Evolutionary conservation across 2,113 vertebrate genomes (phyloP), one percentile per base, ranked within the genome.

Genomic region (Nyctereutes procyonoides): DNA sequence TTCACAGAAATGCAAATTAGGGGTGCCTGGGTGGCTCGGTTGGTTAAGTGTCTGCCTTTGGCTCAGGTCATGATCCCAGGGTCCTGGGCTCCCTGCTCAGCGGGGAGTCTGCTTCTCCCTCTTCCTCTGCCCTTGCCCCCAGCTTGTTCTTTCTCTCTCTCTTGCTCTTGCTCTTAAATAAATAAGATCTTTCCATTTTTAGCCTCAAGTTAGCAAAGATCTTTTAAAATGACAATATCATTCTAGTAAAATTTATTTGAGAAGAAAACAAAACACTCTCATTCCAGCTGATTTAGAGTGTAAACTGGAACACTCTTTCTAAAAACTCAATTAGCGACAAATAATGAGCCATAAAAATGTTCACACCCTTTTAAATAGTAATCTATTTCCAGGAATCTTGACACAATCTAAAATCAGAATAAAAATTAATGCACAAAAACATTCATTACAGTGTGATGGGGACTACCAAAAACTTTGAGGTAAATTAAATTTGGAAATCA

Each of bases 291-390:
- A 80, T 77, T 92, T 97, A 90, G 73, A 60, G 94, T 96, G 35
- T 74, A 77, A 97, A 93, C 7, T 95, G 32, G 26, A 32, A 65
- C 58, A 95, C 74, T 16, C 28, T 95, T 86, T 77, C 69, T 84
- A 96, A 94, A 94, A 95, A 71, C 22, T 55, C 76, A 90, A 96
- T 94, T 96, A 96, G 92, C 92, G 95, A 85, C n/a, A 90, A 30
- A 88, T 90, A 97, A 96, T 95, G 74, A 96, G 88, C 24, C 69
- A 86, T 62, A 90, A 97, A 97, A 95, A 93, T 76, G 55, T 38
- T 98, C 94, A 94, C 76, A 85, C 43, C 55, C 69, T 97, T 96
- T 95, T 56, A 71, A 19, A 43, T 8, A 96, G 35, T 87, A 73
- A 94, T 63, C 58, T 38, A 95, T 81, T 95, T 95, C 81, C 71